Percentiles rank a stretch among this genome's conserved stretches.
Evolutionary conservation across 2,888 invertebrate genomes (phyloP).

Genomic region (Podotricha telesiphe): DNA sequence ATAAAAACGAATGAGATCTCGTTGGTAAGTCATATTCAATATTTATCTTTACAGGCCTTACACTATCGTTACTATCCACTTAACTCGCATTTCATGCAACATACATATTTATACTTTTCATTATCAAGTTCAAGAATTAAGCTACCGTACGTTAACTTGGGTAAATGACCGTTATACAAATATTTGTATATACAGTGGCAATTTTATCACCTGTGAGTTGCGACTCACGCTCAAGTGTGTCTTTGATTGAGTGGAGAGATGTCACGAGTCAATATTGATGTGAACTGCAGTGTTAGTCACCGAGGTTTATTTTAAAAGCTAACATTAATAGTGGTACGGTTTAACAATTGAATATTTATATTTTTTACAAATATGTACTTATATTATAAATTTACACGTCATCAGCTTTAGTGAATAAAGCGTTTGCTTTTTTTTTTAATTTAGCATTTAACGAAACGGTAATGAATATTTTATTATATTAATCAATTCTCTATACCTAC

Average conservation of each 20-base stretch:
- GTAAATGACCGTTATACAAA: conserved; percentile 60
- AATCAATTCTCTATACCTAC: too few relatives aligned
- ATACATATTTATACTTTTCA: conserved; percentile 19
- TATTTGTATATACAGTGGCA: conserved; percentile 61
- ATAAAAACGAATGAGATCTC: neutral
- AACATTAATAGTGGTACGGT: neutral
- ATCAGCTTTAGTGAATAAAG: too few relatives aligned
- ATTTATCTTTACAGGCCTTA: neutral
- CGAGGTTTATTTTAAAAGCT: neutral
- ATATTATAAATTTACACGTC: too few relatives aligned
- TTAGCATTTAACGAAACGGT: too few relatives aligned
- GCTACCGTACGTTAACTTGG: conserved; percentile 39
- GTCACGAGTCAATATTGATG: conserved; percentile 39
- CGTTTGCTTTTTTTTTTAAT: too few relatives aligned
- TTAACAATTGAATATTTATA: neutral
- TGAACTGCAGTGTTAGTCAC: conserved; percentile 5
- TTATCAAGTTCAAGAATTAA: conserved; percentile 25
- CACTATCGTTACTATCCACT: neutral
- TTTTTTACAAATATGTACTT: neutral
- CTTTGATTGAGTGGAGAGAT: conserved; percentile 34
- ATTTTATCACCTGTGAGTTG: conserved; percentile 64
- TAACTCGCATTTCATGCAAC: conserved; percentile 1
- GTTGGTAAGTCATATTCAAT: neutral
- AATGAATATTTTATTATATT: too few relatives aligned
- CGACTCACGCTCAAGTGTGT: conserved; percentile 51